Conservation (phyloP, 1,140 invertebrate species). For the Eulimnadia texana region DNA sequence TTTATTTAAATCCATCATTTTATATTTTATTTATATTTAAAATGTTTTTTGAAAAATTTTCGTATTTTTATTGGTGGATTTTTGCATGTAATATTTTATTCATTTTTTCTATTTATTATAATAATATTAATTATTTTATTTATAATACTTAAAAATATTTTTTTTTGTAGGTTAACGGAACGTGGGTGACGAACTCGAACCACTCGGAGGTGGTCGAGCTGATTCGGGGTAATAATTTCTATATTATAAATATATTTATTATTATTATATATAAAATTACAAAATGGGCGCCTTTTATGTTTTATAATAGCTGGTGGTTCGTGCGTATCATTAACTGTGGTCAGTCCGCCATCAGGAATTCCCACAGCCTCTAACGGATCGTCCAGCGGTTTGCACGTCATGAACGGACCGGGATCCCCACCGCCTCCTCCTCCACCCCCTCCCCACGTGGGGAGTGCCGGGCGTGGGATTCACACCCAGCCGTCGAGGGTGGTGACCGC, state of each 20-base stretch:
- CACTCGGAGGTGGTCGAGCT: slow-evolving; percentile 86
- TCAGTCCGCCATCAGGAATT: slow-evolving; percentile 5
- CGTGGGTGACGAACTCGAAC: slow-evolving; percentile 72
- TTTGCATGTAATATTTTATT: slow-evolving; percentile 10
- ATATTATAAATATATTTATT: slow-evolving; percentile 1
- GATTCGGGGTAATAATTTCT: slow-evolving; percentile 63
- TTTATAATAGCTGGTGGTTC: slow-evolving; percentile 37
- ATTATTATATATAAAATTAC: neutral
- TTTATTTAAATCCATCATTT: no score
- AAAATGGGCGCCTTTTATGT: neutral
- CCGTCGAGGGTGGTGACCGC: slow-evolving; percentile 42
- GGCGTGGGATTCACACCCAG: slow-evolving; percentile 26
- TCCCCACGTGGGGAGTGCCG: slow-evolving; percentile 16
- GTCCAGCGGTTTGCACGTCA: slow-evolving; percentile 23
- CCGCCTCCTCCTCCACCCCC: slow-evolving; percentile 22
- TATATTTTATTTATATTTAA: slow-evolving; percentile 9
- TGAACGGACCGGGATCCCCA: slow-evolving; percentile 21
- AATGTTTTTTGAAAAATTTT: slow-evolving; percentile 1
- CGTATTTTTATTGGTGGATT: neutral
- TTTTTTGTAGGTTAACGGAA: slow-evolving; percentile 61
- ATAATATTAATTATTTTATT: slow-evolving; percentile 6
- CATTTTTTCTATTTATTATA: slow-evolving; percentile 2
- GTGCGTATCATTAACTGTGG: slow-evolving; percentile 44
- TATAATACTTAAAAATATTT: slow-evolving; percentile 1
- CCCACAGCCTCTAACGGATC: slow-evolving; percentile 26